Evolutionary conservation across 2,113 vertebrate genomes (phyloP).

Genomic region (Chaetorhynchus papuensis): DNA sequence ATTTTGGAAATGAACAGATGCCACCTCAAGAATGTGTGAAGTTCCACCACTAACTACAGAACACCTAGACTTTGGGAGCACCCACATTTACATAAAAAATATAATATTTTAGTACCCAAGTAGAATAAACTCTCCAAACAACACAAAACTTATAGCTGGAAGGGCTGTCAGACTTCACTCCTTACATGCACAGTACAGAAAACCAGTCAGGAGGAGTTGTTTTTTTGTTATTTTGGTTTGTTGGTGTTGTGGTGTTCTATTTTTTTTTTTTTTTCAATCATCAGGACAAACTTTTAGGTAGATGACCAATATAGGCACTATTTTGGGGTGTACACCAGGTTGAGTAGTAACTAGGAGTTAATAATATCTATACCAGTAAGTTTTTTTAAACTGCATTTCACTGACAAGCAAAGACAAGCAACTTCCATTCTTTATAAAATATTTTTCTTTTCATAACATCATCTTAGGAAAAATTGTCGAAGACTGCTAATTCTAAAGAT

Average conservation of each 20-base stretch:
- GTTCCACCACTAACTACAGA: not conserved
- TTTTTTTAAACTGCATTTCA: not conserved
- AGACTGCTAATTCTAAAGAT: not conserved
- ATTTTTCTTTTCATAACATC: not conserved
- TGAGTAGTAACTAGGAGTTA: not conserved
- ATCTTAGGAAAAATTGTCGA: not conserved
- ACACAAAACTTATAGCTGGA: not conserved
- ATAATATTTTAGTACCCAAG: fast-evolving
- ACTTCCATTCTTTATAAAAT: not conserved
- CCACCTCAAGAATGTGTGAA: not conserved
- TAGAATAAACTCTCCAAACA: not conserved
- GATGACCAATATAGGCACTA: not conserved
- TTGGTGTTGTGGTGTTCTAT: not conserved
- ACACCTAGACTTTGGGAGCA: not conserved
- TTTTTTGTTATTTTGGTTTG: not conserved
- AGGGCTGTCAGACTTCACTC: not conserved
- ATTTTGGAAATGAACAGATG: not conserved
- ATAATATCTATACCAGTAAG: not conserved
- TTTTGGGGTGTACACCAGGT: not conserved
- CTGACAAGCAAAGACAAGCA: not conserved
- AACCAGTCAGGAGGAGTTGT: not conserved
- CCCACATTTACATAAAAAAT: not conserved
- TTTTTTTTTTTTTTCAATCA: not conserved
- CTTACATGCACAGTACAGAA: not conserved
- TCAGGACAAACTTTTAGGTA: not conserved